A percentile compares a stretch with the other conserved stretches of the same genome.
Conservation (phyloP, 2,888 invertebrate species). For the Crossocerus cetratus region DNA sequence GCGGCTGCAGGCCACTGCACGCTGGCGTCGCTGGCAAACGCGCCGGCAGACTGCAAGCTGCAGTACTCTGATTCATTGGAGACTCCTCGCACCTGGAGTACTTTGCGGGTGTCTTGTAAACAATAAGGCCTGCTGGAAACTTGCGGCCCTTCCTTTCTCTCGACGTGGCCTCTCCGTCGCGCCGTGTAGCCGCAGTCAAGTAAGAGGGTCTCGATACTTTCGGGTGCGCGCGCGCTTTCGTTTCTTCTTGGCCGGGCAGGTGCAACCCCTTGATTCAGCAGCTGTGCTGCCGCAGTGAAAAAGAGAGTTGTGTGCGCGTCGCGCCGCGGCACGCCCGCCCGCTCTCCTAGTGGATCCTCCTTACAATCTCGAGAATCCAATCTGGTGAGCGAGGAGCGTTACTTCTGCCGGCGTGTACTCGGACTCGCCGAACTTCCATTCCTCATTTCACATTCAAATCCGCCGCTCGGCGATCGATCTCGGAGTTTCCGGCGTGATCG, state of each 20-base stretch:
- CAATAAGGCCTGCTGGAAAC: constrained; percentile 48
- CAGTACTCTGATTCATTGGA: constrained; percentile 17
- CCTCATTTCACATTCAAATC: constrained; percentile 13
- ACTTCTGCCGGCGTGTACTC: too few relatives aligned
- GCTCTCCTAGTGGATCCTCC: constrained; percentile 1
- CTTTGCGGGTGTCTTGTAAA: constrained; percentile 35
- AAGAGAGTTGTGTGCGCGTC: constrained; percentile 38
- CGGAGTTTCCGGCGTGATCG: not conserved
- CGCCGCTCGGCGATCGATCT: constrained; percentile 9
- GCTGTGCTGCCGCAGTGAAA: constrained; percentile 53
- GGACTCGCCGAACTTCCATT: constrained; percentile 19
- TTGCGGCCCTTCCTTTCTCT: not conserved
- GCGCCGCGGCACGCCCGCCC: not conserved
- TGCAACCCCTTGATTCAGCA: constrained; percentile 56
- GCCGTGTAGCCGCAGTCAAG: too few relatives aligned
- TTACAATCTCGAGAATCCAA: constrained; percentile 40
- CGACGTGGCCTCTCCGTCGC: not conserved
- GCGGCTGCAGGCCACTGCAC: too few relatives aligned
- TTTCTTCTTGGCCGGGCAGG: constrained; percentile 43
- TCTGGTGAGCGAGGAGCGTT: constrained; percentile 11
- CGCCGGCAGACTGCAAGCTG: too few relatives aligned
- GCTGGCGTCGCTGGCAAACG: too few relatives aligned
- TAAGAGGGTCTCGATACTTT: constrained; percentile 11
- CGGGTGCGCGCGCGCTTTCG: constrained; percentile 16
- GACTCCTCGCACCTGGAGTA: constrained; percentile 28